Conservation (phyloP, 2,113 vertebrate genomes). For the human region GRCh38 chr19:35057001-35057500, state of each 20-base stretch:
- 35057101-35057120: neutral
- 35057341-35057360: too few species aligned
- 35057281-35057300: too few species aligned
- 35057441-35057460: too few species aligned
- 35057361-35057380: too few species aligned
- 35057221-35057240: neutral
- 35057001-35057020: neutral
- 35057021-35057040: neutral
- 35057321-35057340: too few species aligned
- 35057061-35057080: neutral
- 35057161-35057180: neutral
- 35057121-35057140: neutral
- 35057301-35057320: too few species aligned
- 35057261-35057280: neutral
- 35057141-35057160: neutral
- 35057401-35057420: too few species aligned
- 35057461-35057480: too few species aligned
- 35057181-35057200: neutral
- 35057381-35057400: too few species aligned
- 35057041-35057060: neutral
- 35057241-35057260: neutral
- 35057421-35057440: too few species aligned
- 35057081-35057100: neutral
- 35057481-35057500: too few species aligned
- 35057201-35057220: neutral